A percentile compares a stretch with the other conserved stretches of the same genome.
Conservation (phyloP, 2,113 vertebrate genomes). For the Anoura caudifer region DNA sequence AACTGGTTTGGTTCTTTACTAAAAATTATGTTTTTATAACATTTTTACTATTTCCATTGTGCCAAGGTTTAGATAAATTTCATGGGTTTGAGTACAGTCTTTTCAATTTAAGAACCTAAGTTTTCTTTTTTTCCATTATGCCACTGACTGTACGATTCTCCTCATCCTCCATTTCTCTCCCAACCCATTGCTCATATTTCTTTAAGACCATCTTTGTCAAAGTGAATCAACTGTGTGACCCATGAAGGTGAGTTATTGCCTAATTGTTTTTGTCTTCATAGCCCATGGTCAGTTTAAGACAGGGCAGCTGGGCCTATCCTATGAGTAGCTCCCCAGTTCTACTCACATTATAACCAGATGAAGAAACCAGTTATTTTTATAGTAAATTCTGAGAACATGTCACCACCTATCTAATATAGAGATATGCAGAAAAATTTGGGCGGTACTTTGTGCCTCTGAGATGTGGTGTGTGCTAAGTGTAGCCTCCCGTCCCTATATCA, state of each 20-base stretch:
- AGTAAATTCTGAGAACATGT: not conserved
- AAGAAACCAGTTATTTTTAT: not conserved
- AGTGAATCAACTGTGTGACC: not conserved
- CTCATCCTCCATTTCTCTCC: not conserved
- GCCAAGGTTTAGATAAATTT: not conserved
- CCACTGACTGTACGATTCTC: not conserved
- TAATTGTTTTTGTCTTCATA: not conserved
- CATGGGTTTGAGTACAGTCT: not conserved
- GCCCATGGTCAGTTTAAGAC: not conserved
- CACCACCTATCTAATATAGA: not conserved
- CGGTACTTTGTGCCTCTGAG: not conserved
- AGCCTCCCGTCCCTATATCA: not conserved
- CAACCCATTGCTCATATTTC: not conserved
- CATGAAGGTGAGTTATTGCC: not conserved
- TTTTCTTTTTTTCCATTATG: not conserved
- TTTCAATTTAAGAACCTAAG: not conserved
- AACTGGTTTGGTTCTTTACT: not conserved
- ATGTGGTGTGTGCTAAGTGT: not conserved
- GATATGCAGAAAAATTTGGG: not conserved
- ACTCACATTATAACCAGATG: not conserved
- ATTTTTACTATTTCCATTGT: not conserved
- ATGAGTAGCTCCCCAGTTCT: not conserved
- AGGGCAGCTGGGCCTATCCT: not conserved
- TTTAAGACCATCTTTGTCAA: not conserved
- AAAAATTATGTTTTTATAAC: not conserved